Evolutionary conservation across 2,113 vertebrate genomes (phyloP), one percentile per base, ranked within the genome.

Genomic region (Pogona vitticeps): DNA sequence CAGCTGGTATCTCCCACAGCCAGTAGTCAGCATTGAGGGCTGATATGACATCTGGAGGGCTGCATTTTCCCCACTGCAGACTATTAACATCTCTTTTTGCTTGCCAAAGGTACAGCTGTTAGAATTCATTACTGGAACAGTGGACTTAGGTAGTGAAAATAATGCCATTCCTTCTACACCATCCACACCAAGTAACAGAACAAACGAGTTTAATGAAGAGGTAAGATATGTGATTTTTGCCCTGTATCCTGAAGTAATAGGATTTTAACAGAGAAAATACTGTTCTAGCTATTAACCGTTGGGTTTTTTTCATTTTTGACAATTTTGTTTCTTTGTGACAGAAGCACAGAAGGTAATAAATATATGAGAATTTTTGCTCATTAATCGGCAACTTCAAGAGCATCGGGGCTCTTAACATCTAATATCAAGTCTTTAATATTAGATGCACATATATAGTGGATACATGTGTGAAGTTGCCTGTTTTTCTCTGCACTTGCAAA

Each of bases 121-220:
- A 83, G 96, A 98, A 81, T 99, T 99, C 95, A 95, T 99, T 80
- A 94, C 86, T 68, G 97, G 97, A 1, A 86, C 91, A 86, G 38
- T 9, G 1, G 93, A 93, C 42, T 58, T 40, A 85, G 78, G 85
- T 17, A 94, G 92, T 76, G 85, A 92, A 33, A 88, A 88, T 70
- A 87, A 58, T 81, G 83, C 71, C 67, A 23, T 84, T 84, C 8
- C 84, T 91, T 89, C 42, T 86, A 73, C 21, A 83, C 95, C 95
- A 0, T 89, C 91, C 70, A 97, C 96, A 31, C 96, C 95, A 17
- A 94, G 71, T n/a, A 94, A 72, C 26, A 91, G 36, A 76, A 70
- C 81, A 8, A 89, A 10, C 26, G 91, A 92, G 75, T 85, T 93
- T 46, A 82, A 82, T 58, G 14, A 73, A 59, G 96, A 97, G 96